Base-by-base conservation (phyloP, 2,113 vertebrate genomes). In the Siphamia tubifer region DNA sequence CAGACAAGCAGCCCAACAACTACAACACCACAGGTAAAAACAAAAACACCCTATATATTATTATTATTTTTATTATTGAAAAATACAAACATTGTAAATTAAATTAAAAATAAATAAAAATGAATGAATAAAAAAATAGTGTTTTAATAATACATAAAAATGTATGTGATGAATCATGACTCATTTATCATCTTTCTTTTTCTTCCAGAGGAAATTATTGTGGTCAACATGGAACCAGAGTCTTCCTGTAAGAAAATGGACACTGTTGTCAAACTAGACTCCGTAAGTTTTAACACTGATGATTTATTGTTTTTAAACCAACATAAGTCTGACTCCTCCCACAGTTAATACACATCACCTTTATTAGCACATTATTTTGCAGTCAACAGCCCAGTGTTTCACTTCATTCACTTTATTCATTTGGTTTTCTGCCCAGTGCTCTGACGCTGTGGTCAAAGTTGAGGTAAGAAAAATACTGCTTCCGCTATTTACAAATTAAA, bases 251-350 rank as follows among this genome's bases (percentile, higher is more conserved):
- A 92, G 94, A 99, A 98, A 84, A 93, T 98, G 91, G 98, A 99
- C 20, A 99, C 98, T 0, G 94, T 98, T 85, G 98, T 99, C 86
- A 98, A 95, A 84, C 92, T 99, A 24, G 98, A 98, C 4, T 94
- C 93, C 54, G 98, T 99, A 86, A 93, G 96, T 91, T 57, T 47
- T 0, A 2, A 15, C 15, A n/a, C n/a, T n/a, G n/a, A n/a, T n/a
- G n/a, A n/a, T n/a, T n/a, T 53, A n/a, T n/a, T 30, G 10, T 30
- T 30, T 30, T 30, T 7, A 30, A 7, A 30, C 28, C n/a, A 6
- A 5, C 25, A 2, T 4, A 2, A 27, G n/a, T n/a, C n/a, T n/a
- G n/a, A 27, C 3, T 5, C 12, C 15, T n/a, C 13, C 12, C 42
- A 30, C 45, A 9, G 9, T 2, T 17, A 8, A 30, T 8, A 30